These are phyloP conservation scores for Panorpa germanica DNA, from an alignment of 2,888 invertebrate genomes.

Conservation along the genomic window DNA sequence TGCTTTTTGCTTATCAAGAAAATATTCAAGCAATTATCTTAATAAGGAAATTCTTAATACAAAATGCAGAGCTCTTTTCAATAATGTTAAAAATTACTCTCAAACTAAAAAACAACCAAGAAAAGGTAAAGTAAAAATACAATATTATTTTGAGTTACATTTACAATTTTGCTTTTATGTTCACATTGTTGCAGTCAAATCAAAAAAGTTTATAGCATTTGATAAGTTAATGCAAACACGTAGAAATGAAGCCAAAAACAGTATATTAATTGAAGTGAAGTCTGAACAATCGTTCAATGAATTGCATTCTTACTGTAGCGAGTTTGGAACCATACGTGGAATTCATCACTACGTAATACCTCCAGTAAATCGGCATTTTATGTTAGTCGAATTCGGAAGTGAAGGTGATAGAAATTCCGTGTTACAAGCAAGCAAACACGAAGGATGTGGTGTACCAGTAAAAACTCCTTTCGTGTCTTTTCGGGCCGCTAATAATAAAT, in stretches of 20 bases:
- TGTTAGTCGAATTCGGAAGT: conserved; percentile 51
- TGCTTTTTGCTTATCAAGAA: too few species aligned
- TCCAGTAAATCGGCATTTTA: conserved; percentile 41
- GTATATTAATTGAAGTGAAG: conserved; percentile 58
- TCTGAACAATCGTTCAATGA: conserved; percentile 47
- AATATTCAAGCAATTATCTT: too few species aligned
- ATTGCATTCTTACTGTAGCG: conserved; percentile 46
- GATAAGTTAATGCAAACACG: conserved; percentile 37
- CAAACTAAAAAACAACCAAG: not conserved
- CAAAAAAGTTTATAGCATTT: conserved; percentile 22
- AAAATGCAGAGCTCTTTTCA: too few species aligned
- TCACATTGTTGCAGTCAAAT: too few species aligned
- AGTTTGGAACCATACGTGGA: conserved; percentile 39
- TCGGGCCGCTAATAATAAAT: conserved; percentile 26
- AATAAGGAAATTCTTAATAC: too few species aligned
- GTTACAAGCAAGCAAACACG: too few species aligned
- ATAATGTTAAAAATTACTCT: not conserved
- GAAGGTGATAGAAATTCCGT: too few species aligned
- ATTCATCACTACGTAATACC: conserved; percentile 42
- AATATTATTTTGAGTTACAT: too few species aligned
- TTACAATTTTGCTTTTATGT: too few species aligned
- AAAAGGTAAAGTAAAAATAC: not conserved
- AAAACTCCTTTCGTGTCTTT: conserved; percentile 60
- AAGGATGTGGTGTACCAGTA: conserved; percentile 37
- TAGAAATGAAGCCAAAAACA: conserved; percentile 42